Evolutionary conservation across 2,797 vertebrate species (phyloP), one percentile per base, ranked within the genome.

Genomic region (Pempheris klunzingeri): DNA sequence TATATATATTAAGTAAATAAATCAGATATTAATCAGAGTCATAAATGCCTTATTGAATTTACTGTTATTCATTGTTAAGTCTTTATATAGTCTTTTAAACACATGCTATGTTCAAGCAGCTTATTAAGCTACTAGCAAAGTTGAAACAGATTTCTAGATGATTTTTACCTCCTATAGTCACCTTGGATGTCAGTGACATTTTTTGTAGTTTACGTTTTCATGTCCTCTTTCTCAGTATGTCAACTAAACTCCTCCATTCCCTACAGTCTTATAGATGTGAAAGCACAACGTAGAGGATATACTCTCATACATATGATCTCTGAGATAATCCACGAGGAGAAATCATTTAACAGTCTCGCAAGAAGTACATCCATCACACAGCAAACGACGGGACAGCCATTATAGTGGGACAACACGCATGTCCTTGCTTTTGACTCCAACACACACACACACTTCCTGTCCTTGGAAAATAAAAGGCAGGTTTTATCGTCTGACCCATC

Each of bases 391-490:
- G 14, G 39, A 52, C 1, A 9, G 13, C 2, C 2, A 30, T 4
- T 24, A 36, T 43, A 22, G 18, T 15, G 28, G 41, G 28, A 41
- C n/a, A 60, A n/a, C 49, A 64, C 55, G 9, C 3, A 17, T 30
- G 47, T 75, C 58, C 24, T 64, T 63, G 67, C 17, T 30, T 28
- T 18, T 26, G 32, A 58, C 8, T n/a, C 5, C 28, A 70, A 39
- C 7, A 58, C 26, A 38, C 6, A 28, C 26, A 46, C 20, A 39
- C 13, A 22, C 59, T 14, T 67, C 43, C 47, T 63, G 38, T 63
- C 55, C 68, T 83, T 73, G 64, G 38, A 54, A 50, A 43, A 65
- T 36, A 68, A 15, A 60, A 76, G 66, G 24, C 38, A 20, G n/a
- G 28, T 22, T 65, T 75, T 74, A 77, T 75, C 47, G 28, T 53